These are phyloP conservation scores for Apodemus speciosus DNA, from an alignment of 2,113 vertebrate genomes.

Conservation along the genomic window DNA sequence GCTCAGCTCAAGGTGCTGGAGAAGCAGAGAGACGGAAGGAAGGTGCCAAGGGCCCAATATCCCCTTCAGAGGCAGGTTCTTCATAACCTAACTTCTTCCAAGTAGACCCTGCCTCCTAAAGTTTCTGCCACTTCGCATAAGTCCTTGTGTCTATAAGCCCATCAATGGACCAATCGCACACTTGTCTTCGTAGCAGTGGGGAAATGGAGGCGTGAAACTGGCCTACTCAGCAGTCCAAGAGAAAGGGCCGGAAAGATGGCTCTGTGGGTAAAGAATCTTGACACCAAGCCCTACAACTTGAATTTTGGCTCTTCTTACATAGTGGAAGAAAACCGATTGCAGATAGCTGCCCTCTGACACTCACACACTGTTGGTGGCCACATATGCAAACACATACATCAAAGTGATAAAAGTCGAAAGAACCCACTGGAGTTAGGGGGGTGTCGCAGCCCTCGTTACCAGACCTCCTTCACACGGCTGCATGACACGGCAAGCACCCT, in stretches of 20 bases:
- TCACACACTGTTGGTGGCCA: not conserved
- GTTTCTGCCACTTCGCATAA: not conserved
- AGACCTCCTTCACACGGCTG: no score
- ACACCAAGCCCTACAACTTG: not conserved
- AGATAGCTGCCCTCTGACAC: not conserved
- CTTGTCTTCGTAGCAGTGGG: no score
- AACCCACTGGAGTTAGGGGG: not conserved
- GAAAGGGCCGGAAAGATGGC: not conserved
- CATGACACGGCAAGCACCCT: not conserved
- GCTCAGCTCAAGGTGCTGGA: not conserved
- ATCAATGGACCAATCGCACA: not conserved
- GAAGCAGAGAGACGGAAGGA: not conserved
- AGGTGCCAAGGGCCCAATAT: not conserved
- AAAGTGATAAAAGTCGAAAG: not conserved
- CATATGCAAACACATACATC: not conserved
- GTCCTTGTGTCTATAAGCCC: not conserved
- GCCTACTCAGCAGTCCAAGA: not conserved
- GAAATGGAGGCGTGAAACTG: not conserved
- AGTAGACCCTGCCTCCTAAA: not conserved
- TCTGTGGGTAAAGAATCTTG: not conserved
- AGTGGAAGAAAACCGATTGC: not conserved
- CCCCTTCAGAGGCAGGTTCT: not conserved
- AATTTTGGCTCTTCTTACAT: not conserved
- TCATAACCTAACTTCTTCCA: not conserved
- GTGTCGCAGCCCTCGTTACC: not conserved